Base-by-base conservation (phyloP, 2,797 vertebrate genomes). In the Poeciliopsis paucimaculata region DNA sequence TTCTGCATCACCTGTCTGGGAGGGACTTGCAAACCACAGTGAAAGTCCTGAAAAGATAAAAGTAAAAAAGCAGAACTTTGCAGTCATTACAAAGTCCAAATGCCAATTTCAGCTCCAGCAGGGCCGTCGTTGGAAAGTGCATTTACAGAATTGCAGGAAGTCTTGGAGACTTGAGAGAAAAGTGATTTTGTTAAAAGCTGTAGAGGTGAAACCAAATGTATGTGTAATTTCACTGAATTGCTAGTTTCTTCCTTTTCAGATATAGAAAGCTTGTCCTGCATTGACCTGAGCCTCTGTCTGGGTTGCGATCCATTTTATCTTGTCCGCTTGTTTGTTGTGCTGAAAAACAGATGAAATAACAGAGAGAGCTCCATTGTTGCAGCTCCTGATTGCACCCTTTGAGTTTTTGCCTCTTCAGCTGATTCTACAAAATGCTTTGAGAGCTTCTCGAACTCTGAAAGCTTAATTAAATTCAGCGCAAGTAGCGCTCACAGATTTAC, bases 111-210 rank as follows among this genome's bases (percentile, higher is more conserved):
- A 84, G 36, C 79, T 77, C 68, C 78, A 77, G 66, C n/a, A 77
- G 72, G 55, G 47, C 81, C 82, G 79, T 86, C 84, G 91, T 82
- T 75, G 78, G 68, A 88, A 47, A 72, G 77, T 18, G 18, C 77
- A 79, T 68, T 88, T 82, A 76, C 72, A 16, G 86, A 89, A 89
- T 90, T 90, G 80, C 79, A 73, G 70, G 26, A 73, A 1, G 15
- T 82, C 71, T 79, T 74, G 16, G 76, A 84, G 78, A 77, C 53
- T 49, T 84, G 78, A 87, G 78, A 60, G 79, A 83, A 84, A 86
- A 89, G 85, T 84, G 28, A 90, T 94, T 91, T 89, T 88, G 82
- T 80, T 89, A 86, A 93, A 89, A 93, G 90, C 86, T 43, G 75
- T 73, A 77, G 53, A 82, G 88, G 87, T 88, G 77, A 83, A 83